phyloP scores from a whole-genome alignment of 1,140 invertebrate genomes.

The Drosophila azteca region DNA sequence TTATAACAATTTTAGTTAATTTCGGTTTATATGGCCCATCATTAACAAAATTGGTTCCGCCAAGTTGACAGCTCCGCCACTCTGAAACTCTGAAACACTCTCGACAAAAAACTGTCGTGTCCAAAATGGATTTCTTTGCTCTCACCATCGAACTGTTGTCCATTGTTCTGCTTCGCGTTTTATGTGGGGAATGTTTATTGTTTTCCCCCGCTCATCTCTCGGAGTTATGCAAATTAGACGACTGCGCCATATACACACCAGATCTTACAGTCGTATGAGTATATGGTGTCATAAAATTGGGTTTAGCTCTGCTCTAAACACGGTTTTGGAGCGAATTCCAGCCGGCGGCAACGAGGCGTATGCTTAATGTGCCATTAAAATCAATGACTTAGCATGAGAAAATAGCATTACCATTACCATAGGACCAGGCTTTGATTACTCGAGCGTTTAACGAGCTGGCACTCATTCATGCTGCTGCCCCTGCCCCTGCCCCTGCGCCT shows the following conservation, averaged over 20 bases:
- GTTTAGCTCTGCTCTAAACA: background rate
- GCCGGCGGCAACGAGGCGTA: slow-evolving; percentile 69
- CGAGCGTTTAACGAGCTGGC: slow-evolving; percentile 52
- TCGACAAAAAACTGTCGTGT: slow-evolving; percentile 50
- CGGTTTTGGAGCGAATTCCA: slow-evolving; percentile 35
- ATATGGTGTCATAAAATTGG: slow-evolving; percentile 48
- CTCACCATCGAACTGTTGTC: slow-evolving; percentile 21
- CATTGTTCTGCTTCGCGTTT: slow-evolving; percentile 51
- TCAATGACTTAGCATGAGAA: slow-evolving; percentile 64
- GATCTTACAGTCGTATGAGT: background rate
- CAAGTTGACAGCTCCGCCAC: slow-evolving; percentile 70
- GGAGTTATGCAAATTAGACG: slow-evolving; percentile 67
- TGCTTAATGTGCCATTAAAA: slow-evolving; percentile 79
- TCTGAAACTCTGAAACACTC: slow-evolving; percentile 31
- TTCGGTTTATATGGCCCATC: slow-evolving; percentile 63
- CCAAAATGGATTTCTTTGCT: slow-evolving; percentile 47
- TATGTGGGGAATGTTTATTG: slow-evolving; percentile 62
- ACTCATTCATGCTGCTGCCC: slow-evolving; percentile 11
- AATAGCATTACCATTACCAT: slow-evolving; percentile 41
- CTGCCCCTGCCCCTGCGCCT: slow-evolving; percentile 3
- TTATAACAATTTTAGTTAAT: slow-evolving; percentile 76
- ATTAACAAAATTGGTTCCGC: slow-evolving; percentile 80
- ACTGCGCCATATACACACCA: slow-evolving; percentile 22
- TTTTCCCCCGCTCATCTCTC: slow-evolving; percentile 25
- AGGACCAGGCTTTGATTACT: slow-evolving; percentile 23